Percentiles rank a stretch among this genome's conserved stretches.
Evolutionary conservation across 2,113 vertebrate species (phyloP).

Genomic region (Limanda limanda): DNA sequence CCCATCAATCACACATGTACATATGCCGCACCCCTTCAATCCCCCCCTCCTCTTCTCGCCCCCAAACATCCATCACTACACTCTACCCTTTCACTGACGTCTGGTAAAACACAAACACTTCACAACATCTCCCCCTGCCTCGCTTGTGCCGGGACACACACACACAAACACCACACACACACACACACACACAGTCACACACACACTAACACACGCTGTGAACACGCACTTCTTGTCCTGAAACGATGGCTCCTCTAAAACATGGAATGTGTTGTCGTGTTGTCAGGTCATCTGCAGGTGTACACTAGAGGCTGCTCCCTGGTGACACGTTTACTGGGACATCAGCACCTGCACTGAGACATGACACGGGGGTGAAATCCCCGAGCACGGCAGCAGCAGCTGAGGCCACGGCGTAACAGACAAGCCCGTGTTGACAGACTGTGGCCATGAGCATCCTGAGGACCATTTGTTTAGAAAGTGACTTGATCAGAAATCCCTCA

Average conservation of each 20-base stretch:
- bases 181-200: constrained; percentile 25
- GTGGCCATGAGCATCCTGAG: constrained; percentile 44
- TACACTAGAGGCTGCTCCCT: constrained; percentile 47
- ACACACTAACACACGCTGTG: background rate
- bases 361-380: constrained; percentile 59
- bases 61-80: constrained; percentile 72
- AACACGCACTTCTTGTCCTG: constrained; percentile 37
- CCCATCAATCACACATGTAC: constrained; percentile 68
- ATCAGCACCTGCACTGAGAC: constrained; percentile 57
- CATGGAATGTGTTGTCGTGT: constrained; percentile 45
- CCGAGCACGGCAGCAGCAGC: constrained; percentile 39
- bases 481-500: constrained; percentile 40
- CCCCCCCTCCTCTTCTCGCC: constrained; percentile 45
- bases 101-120: constrained; percentile 72
- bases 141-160: constrained; percentile 14
- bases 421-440: constrained; percentile 52
- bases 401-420: constrained; percentile 38
- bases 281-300: constrained; percentile 64
- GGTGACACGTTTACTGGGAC: constrained; percentile 63
- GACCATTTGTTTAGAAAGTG: constrained; percentile 45
- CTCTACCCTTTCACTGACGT: constrained; percentile 72
- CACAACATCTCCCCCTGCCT: constrained; percentile 61
- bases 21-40: constrained; percentile 50
- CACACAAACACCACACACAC: constrained; percentile 21
- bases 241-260: constrained; percentile 41